These are phyloP conservation scores for Lepisosteus osseus DNA, from an alignment of 2,113 vertebrate species.

Conservation along the genomic window DNA sequence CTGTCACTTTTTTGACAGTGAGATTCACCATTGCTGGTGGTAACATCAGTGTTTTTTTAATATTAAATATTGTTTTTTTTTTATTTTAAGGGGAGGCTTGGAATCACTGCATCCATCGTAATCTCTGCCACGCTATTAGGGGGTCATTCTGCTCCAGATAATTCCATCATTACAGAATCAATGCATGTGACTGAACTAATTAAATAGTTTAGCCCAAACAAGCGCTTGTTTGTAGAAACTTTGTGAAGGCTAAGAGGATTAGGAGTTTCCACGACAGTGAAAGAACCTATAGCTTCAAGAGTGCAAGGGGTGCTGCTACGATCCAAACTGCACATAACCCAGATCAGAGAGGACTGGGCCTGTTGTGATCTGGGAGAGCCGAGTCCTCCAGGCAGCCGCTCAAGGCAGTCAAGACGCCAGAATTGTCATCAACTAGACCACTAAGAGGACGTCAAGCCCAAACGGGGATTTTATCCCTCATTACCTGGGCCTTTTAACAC, in stretches of 20 bases:
- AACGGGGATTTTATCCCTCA: too few relatives aligned
- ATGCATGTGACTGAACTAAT: slow-evolving; percentile 54
- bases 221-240: slow-evolving; percentile 59
- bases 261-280: slow-evolving; percentile 55
- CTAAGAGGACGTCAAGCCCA: too few relatives aligned
- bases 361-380: background rate
- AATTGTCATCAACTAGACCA: too few relatives aligned
- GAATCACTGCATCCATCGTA: background rate
- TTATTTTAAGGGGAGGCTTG: background rate
- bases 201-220: slow-evolving; percentile 54
- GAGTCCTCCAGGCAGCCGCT: background rate
- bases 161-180: slow-evolving; percentile 43
- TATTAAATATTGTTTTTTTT: background rate
- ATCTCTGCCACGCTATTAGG: background rate
- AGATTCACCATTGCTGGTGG: background rate
- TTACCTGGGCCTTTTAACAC: too few relatives aligned
- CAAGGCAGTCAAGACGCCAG: too few relatives aligned
- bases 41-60: background rate
- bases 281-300: slow-evolving; percentile 46
- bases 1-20: too few relatives aligned
- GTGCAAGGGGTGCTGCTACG: slow-evolving; percentile 40
- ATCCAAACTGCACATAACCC: background rate
- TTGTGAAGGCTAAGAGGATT: slow-evolving; percentile 61
- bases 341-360: background rate
- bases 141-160: background rate